Base-by-base conservation (phyloP, 1,140 invertebrate genomes). In the Diorhabda sublineata region DNA sequence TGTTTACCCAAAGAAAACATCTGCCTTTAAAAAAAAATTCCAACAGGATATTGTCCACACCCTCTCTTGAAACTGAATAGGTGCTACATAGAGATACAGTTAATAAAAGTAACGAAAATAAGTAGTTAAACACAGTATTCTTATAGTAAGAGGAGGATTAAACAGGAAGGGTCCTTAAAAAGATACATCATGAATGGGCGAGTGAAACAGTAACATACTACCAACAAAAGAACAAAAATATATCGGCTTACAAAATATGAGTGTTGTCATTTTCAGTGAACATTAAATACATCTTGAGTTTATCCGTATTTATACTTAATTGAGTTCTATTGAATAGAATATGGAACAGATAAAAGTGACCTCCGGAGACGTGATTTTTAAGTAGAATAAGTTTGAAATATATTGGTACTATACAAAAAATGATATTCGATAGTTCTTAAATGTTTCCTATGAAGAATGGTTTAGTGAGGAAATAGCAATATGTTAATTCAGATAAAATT, bases 121-220 rank as follows among this genome's bases (percentile, higher is more conserved):
- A 64, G 63, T 64, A 64, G 63, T 47, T 64, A 64, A 64, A 64
- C 63, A 56, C 41, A 56, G 45, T 64, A 64, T 45, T 56, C 26
- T 64, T 26, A 7, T 11, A 44, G n/a, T 64, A 26, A 26, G n/a
- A n/a, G 43, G 43, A 26, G 63, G 63, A 64, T 64, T 64, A 64
- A 47, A 64, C 45, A 64, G 63, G 63, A 57, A 64, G 45, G 63
- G 47, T 42, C 63, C 63, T 64, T 57, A 6, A 64, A 64, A 64
- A 64, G 63, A 45, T 64, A 57, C 11, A 42, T 64, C n/a, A 4
- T 52, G 63, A 64, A 64, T 64, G 11, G 63, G 47, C 47, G 41
- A 64, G 52, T 64, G 63, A 43, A 62, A 62, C 61, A 62, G 61
- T 62, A 62, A 62, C 61, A 62, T 62, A 62, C 43, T 44, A 62